Percentiles rank a stretch among this genome's conserved stretches.
phyloP scores from a whole-genome alignment of 2,797 vertebrate genomes.

The Danio tinwini region DNA sequence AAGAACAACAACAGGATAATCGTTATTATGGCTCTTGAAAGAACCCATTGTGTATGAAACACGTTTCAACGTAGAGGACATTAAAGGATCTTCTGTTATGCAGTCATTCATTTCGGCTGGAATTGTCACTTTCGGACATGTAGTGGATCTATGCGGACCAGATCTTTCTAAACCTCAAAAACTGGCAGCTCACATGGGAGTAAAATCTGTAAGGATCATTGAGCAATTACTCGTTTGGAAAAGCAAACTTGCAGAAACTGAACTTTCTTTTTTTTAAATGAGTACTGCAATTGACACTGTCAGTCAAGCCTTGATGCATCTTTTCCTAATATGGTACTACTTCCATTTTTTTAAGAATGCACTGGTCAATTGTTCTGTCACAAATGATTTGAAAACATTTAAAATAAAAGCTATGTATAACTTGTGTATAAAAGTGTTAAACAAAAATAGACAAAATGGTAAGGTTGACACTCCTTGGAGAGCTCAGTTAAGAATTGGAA shows the following conservation, averaged over 20 bases:
- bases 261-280: not conserved
- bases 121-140: not conserved
- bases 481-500: not conserved
- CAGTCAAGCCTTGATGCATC: too few species aligned
- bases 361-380: not conserved
- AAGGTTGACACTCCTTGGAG: not conserved
- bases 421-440: not conserved
- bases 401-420: too few species aligned
- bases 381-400: not conserved
- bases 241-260: not conserved
- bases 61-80: not conserved
- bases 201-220: not conserved
- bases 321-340: too few species aligned
- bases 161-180: not conserved
- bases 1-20: too few species aligned
- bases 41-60: not conserved
- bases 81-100: not conserved
- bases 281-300: not conserved
- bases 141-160: not conserved
- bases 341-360: too few species aligned
- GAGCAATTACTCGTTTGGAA: not conserved
- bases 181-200: not conserved
- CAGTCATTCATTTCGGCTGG: not conserved
- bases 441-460: not conserved
- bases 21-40: not conserved